Base-by-base conservation (phyloP, 2,888 invertebrate genomes). In the Phymatocera aterrima region DNA sequence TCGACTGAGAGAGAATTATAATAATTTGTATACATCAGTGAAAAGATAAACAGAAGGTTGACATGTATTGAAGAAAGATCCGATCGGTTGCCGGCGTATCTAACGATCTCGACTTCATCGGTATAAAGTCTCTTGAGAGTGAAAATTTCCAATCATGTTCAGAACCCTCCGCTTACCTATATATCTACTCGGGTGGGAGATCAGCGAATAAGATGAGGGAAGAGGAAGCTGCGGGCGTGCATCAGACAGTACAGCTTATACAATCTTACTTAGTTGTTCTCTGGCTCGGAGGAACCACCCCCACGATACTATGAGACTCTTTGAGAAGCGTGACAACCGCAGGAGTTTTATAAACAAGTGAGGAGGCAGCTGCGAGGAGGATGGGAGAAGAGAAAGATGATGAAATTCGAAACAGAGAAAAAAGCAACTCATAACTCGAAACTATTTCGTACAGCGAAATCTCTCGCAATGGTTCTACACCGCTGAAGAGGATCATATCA, bases 201-300 rank as follows among this genome's bases (percentile, higher is more conserved):
- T 85, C 83, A 82, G 83, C 85, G 84, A 85, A 85, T 85, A 83
- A 54, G 86, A 84, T 84, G 64, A 82, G 84, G 83, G 86, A 83
- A 82, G 84, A 83, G 86, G 83, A 72, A 84, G 83, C 81, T 80
- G 83, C 83, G 82, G 83, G 85, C 85, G 84, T 86, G 86, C 85
- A 82, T 82, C 82, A 87, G 87, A 87, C 86, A 86, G 85, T 80
- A 82, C 78, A 84, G 84, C 85, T 86, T 86, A 86, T 85, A 85
- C 87, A 87, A 86, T 84, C 85, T 83, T 82, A 82, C 85, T 86
- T n/a, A n/a, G n/a, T n/a, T 85, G 86, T 87, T 87, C 86, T 86
- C 85, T 83, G 86, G 83, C 83, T 84, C 82, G 81, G 80, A 77
- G 77, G 80, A 65, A 78, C 78, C 34, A 46, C 43, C 43, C 68